These are phyloP conservation scores for Sinocyclocheilus rhinocerous DNA, from an alignment of 2,113 vertebrate species.

Conservation along the genomic window DNA sequence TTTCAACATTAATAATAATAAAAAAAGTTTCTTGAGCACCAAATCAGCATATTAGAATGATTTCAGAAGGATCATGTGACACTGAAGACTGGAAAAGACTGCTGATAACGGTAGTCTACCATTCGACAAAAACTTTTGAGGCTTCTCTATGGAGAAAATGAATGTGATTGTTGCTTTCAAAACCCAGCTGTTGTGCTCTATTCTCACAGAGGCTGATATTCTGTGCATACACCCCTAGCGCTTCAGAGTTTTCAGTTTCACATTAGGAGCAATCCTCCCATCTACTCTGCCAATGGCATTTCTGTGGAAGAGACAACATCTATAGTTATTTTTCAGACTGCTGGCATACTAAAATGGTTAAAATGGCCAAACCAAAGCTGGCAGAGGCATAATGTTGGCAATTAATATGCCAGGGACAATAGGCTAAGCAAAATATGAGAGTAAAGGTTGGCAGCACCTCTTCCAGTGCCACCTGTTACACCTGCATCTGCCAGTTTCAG, in stretches of 20 bases:
- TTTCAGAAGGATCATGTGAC: too few relatives aligned
- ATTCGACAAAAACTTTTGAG: not conserved
- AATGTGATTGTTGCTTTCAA: not conserved
- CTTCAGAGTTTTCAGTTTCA: slow-evolving; percentile 4
- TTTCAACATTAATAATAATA: too few relatives aligned
- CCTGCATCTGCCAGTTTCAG: slow-evolving; percentile 38
- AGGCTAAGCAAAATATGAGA: slow-evolving; percentile 52
- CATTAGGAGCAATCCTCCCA: not conserved
- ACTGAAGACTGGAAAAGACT: too few relatives aligned
- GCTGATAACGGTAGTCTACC: too few relatives aligned
- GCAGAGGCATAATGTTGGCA: slow-evolving; percentile 23
- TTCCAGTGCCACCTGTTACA: slow-evolving; percentile 52
- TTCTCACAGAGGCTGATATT: not conserved
- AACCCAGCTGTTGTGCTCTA: not conserved
- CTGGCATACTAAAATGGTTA: slow-evolving; percentile 3
- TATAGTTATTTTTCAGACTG: slow-evolving; percentile 13
- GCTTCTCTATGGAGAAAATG: not conserved
- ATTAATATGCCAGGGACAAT: slow-evolving; percentile 52
- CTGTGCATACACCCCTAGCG: not conserved
- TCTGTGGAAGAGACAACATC: slow-evolving; percentile 12
- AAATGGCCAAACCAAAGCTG: slow-evolving; percentile 4
- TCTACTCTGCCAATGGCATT: slow-evolving; percentile 19
- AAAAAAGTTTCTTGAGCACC: too few relatives aligned
- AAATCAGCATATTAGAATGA: too few relatives aligned
- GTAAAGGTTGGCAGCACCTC: slow-evolving; percentile 49